A percentile compares a stretch with the other conserved stretches of the same genome.
Evolutionary conservation across 2,797 vertebrate species (phyloP).

Genomic region (Hippocampus kuda): DNA sequence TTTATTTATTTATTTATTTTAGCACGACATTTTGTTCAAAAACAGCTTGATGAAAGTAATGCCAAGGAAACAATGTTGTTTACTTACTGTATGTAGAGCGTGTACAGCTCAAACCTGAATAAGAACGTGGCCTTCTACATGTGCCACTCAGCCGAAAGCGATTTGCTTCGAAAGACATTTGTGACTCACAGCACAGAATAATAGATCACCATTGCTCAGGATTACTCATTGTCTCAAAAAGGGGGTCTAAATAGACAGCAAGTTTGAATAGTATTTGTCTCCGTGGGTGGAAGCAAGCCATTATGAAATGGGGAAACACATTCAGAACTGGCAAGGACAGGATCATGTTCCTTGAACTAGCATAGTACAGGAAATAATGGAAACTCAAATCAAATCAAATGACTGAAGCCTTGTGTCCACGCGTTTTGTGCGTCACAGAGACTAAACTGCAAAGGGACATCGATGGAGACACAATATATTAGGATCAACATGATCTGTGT

Average conservation of each 20-base stretch:
- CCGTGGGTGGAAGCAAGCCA: conserved; percentile 10
- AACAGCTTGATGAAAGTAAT: background rate
- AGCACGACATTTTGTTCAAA: too few relatives aligned
- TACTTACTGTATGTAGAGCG: background rate
- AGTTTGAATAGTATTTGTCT: conserved; percentile 4
- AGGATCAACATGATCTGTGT: conserved; percentile 21
- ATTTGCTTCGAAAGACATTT: conserved; percentile 1
- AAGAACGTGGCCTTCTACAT: background rate
- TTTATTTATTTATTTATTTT: too few relatives aligned
- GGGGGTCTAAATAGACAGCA: background rate
- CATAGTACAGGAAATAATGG: conserved; percentile 1
- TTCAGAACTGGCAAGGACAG: background rate
- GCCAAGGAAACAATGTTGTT: background rate
- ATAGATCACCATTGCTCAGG: background rate
- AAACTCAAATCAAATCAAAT: background rate
- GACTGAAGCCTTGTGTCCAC: conserved; percentile 6
- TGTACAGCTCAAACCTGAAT: background rate
- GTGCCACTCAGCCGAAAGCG: background rate
- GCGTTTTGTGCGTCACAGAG: conserved; percentile 7
- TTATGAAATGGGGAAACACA: background rate
- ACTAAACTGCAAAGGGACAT: conserved; percentile 30
- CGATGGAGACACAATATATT: conserved; percentile 21
- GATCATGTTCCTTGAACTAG: conserved; percentile 3
- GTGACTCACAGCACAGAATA: background rate
- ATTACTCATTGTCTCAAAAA: background rate